Percentiles rank a stretch among this genome's conserved stretches.
phyloP scores from a whole-genome alignment of 2,888 invertebrate species.

The Carabus problematicus region DNA sequence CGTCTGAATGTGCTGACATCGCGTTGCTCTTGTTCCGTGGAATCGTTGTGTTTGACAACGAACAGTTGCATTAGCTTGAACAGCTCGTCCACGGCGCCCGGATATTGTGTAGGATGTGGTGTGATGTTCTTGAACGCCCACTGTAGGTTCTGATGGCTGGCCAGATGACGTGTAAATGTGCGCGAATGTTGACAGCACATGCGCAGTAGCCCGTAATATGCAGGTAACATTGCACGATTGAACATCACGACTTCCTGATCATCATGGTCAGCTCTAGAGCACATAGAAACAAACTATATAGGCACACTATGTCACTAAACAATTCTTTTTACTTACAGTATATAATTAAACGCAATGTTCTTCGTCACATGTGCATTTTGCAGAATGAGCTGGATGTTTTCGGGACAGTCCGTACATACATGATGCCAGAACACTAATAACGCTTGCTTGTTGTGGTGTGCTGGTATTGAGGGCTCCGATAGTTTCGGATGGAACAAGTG shows the following conservation, averaged over 20 bases:
- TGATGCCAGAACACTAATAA: slow-evolving; percentile 93
- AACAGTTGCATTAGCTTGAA: slow-evolving; percentile 90
- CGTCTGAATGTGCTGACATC: slow-evolving; percentile 87
- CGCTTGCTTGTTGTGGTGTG: slow-evolving; percentile 95
- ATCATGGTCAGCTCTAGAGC: slow-evolving; percentile 90
- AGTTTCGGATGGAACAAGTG: slow-evolving; percentile 93
- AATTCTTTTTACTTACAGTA: slow-evolving; percentile 75
- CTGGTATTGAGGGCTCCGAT: slow-evolving; percentile 92
- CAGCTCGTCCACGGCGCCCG: slow-evolving; percentile 89
- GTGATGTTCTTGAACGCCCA: slow-evolving; percentile 98
- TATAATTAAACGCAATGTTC: slow-evolving; percentile 96
- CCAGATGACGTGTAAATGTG: slow-evolving; percentile 83
- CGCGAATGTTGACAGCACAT: slow-evolving; percentile 91
- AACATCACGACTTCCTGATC: slow-evolving; percentile 95
- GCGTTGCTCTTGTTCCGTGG: slow-evolving; percentile 75
- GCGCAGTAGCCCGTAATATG: slow-evolving; percentile 87
- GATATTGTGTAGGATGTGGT: slow-evolving; percentile 93
- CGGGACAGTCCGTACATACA: slow-evolving; percentile 89
- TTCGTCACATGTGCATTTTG: slow-evolving; percentile 88
- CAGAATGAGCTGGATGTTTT: slow-evolving; percentile 88
- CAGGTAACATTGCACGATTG: slow-evolving; percentile 92
- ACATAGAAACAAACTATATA: neutral
- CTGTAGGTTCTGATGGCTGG: slow-evolving; percentile 92
- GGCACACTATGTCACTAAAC: slow-evolving; percentile 8
- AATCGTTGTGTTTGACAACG: slow-evolving; percentile 82